phyloP scores from a whole-genome alignment of 1,140 invertebrate species.

The Heterodera schachtii region DNA sequence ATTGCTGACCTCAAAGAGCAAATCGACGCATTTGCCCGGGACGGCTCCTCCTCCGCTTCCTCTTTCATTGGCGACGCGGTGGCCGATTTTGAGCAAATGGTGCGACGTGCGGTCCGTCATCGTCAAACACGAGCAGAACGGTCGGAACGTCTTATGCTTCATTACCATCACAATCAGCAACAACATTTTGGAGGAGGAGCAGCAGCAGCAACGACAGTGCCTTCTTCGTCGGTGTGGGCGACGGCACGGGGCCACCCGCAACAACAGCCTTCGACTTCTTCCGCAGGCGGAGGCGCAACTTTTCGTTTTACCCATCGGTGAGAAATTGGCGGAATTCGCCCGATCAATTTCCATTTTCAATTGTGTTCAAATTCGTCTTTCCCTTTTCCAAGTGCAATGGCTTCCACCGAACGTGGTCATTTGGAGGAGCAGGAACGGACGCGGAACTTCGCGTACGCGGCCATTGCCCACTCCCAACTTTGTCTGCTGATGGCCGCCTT shows the following conservation, averaged over 20 bases:
- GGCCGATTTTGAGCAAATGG: not conserved
- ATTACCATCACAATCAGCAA: not conserved
- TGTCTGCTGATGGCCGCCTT: constrained; percentile 31
- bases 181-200: not conserved
- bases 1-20: not conserved
- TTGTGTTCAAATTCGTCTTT: too few relatives aligned
- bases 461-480: constrained; percentile 17
- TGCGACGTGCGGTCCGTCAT: not conserved
- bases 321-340: not conserved
- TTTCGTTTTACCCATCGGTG: not conserved
- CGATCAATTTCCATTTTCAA: too few relatives aligned
- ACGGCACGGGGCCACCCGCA: too few relatives aligned
- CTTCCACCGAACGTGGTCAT: not conserved
- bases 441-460: constrained; percentile 15
- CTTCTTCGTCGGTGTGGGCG: too few relatives aligned
- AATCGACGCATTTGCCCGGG: not conserved
- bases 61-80: not conserved
- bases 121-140: not conserved
- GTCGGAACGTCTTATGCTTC: not conserved
- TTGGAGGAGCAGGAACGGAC: not conserved
- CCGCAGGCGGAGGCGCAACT: not conserved
- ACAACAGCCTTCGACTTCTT: too few relatives aligned
- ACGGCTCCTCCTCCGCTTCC: not conserved
- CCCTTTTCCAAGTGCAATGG: not conserved
- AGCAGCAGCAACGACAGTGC: not conserved